Conservation (phyloP, 2,797 vertebrate species). For the Mallotus villosus region DNA sequence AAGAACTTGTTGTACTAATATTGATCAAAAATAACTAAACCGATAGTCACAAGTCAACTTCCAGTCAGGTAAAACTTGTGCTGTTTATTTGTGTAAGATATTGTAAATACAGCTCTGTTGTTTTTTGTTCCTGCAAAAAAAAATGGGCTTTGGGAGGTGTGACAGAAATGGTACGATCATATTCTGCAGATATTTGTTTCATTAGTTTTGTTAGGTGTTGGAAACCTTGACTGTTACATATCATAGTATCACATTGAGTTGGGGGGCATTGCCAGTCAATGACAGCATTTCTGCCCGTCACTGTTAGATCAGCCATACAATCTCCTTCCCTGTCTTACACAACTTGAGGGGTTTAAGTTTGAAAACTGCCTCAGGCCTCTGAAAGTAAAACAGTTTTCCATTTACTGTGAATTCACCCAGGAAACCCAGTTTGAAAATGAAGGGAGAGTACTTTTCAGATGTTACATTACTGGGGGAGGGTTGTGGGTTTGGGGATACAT, state of each 20-base stretch:
- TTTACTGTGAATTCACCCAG: constrained; percentile 27
- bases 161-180: constrained; percentile 24
- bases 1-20: constrained; percentile 74
- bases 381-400: constrained; percentile 21
- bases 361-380: constrained; percentile 27
- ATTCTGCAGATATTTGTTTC: constrained; percentile 30
- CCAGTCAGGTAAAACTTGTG: constrained; percentile 73
- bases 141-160: constrained; percentile 40
- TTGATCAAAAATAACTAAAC: constrained; percentile 63
- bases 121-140: constrained; percentile 49
- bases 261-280: constrained; percentile 23
- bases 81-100: constrained; percentile 92
- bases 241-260: constrained; percentile 39
- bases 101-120: constrained; percentile 89
- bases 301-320: constrained; percentile 32
- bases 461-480: constrained; percentile 36
- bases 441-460: constrained; percentile 33
- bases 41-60: constrained; percentile 76
- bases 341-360: constrained; percentile 16
- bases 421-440: constrained; percentile 17
- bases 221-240: constrained; percentile 57
- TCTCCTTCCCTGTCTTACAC: background rate
- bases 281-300: constrained; percentile 29
- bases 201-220: constrained; percentile 35
- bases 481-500: constrained; percentile 38